These are phyloP conservation scores for Lycophotia porphyrea DNA, from an alignment of 2,888 invertebrate species.

Conservation along the genomic window DNA sequence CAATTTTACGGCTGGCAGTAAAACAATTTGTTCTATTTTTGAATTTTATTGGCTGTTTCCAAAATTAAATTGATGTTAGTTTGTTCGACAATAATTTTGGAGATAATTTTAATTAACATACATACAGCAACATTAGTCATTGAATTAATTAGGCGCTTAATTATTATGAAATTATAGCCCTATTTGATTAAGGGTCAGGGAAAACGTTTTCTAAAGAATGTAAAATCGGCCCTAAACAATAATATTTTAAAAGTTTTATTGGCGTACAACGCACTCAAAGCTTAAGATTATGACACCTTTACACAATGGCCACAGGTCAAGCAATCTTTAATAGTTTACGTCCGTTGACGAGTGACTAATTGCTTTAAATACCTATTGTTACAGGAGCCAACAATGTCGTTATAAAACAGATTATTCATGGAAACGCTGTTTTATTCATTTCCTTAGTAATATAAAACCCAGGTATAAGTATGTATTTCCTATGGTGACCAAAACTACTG, in stretches of 20 bases:
- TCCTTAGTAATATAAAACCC: conserved; percentile 15
- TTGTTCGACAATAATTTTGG: conserved; percentile 19
- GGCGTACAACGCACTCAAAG: conserved; percentile 12
- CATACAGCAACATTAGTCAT: not conserved
- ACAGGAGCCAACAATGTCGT: conserved; percentile 39
- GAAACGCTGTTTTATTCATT: conserved; percentile 22
- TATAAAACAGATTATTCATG: conserved; percentile 44
- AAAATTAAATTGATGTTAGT: conserved; percentile 26
- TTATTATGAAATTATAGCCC: not conserved
- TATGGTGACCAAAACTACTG: not conserved
- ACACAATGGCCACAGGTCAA: conserved; percentile 48
- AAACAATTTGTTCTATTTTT: conserved; percentile 62
- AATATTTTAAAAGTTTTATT: not conserved
- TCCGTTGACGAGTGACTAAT: conserved; percentile 48
- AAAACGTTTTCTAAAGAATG: not conserved
- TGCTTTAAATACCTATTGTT: conserved; percentile 54
- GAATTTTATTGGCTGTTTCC: conserved; percentile 39
- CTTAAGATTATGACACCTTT: conserved; percentile 9
- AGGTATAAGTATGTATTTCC: not conserved
- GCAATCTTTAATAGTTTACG: conserved; percentile 41
- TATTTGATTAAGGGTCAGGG: not conserved
- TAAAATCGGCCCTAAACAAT: not conserved
- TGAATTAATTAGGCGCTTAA: not conserved
- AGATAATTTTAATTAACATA: not conserved
- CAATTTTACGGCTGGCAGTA: conserved; percentile 61